Base-by-base conservation (phyloP, 2,797 vertebrate genomes). In the Myiotriccus ornatus region DNA sequence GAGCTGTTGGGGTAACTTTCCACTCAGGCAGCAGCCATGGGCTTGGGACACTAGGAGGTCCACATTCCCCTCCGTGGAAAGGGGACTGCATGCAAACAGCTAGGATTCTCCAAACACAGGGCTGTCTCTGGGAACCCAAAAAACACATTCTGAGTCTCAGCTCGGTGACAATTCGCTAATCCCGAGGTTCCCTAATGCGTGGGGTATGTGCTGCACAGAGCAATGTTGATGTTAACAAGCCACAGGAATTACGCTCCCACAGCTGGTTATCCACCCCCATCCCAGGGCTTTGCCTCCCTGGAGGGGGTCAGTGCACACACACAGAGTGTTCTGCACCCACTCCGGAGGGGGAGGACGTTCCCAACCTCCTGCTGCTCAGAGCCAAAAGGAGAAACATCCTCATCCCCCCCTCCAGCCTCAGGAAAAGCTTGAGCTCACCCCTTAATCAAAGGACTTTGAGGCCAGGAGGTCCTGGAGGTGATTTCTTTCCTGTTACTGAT, bases 361-460 rank as follows among this genome's bases (percentile, higher is more conserved):
- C 0, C 0, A 34, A 7, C 6, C 12, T 68, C 28, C 32, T 0
- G 1, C 63, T 63, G 30, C 53, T 1, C 1, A 0, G 27, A 47
- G 20, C 22, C 2, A 0, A 57, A 65, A 65, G 27, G 22, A 82
- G 24, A n/a, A 8, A 3, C 0, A 1, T 8, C 65, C 35, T 78
- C 35, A 25, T 13, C 30, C 62, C 21, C 73, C 28, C 23, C n/a
- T 83, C 14, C 0, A 1, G 25, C 34, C 34, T 32, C 2, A 1
- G 62, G 35, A 9, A 59, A 59, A 84, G 55, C 62, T 2, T 8
- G 18, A 93, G 34, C 20, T 22, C 21, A 4, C 7, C 43, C n/a
- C 4, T 8, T 56, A 20, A 27, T 13, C 41, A 27, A 79, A 80
- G 43, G 50, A 23, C 11, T 84, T 25, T 0, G 12, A 43, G n/a